phyloP scores from a whole-genome alignment of 64 coral and sea anemone species.

The Orbicella faveolata region DNA sequence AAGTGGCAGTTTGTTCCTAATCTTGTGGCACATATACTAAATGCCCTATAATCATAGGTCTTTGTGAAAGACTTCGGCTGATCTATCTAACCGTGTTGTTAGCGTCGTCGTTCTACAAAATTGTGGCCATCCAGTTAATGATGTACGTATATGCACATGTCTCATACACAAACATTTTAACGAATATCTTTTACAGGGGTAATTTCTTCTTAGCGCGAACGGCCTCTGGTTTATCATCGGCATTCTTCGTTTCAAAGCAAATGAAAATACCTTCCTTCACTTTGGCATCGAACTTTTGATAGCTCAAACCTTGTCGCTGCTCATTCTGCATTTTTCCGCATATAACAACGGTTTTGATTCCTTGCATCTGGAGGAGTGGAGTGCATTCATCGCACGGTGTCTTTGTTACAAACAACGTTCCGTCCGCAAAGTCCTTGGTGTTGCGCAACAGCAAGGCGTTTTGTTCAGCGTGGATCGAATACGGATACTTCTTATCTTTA shows the following conservation, averaged over 20 bases:
- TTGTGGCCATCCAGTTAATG: no score
- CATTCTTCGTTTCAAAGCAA: background rate
- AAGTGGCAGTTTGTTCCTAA: no score
- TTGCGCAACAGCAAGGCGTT: conserved; percentile 68
- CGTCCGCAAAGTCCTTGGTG: conserved; percentile 6
- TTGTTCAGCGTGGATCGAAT: conserved; percentile 67
- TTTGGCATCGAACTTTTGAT: background rate
- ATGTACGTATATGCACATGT: no score
- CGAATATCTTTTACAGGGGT: no score
- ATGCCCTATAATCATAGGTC: no score
- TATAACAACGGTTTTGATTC: conserved; percentile 64
- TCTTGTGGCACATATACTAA: no score
- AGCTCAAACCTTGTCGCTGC: background rate
- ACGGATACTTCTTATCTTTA: conserved; percentile 52
- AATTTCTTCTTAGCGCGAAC: no score
- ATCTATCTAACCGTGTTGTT: no score
- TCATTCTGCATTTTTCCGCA: background rate
- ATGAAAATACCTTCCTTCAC: background rate
- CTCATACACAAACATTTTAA: no score
- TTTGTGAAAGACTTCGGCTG: no score
- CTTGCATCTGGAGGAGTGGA: conserved; percentile 21
- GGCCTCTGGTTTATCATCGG: no score
- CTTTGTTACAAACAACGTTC: conserved; percentile 45
- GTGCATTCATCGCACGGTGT: conserved; percentile 58
- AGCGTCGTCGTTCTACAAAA: no score